Conservation (phyloP, 2,113 vertebrate species). For the Marmota flaviventris region DNA sequence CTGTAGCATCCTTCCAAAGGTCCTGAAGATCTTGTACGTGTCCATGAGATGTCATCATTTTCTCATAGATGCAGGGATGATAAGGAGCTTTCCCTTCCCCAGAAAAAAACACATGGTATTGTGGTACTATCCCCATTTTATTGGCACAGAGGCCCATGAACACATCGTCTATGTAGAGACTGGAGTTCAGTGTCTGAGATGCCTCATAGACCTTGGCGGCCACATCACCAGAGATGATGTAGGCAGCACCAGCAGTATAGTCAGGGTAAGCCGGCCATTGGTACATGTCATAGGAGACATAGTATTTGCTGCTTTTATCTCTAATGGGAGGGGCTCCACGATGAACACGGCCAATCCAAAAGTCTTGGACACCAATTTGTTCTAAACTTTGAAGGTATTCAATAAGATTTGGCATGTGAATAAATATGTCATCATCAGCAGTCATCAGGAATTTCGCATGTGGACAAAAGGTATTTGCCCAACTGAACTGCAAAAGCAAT, state of each 20-base stretch:
- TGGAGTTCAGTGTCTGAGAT: slow-evolving; percentile 92
- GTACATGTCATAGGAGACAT: slow-evolving; percentile 94
- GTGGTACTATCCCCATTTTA: slow-evolving; percentile 92
- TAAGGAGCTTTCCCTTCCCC: slow-evolving; percentile 94
- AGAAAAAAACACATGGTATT: slow-evolving; percentile 93
- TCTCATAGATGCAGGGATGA: slow-evolving; percentile 96
- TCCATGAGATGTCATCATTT: slow-evolving; percentile 97
- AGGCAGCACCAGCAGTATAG: slow-evolving; percentile 95
- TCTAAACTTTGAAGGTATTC: slow-evolving; percentile 90
- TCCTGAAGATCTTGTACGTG: slow-evolving; percentile 90
- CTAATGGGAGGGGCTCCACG: slow-evolving; percentile 93
- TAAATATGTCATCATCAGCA: slow-evolving; percentile 96
- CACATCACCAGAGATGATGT: slow-evolving; percentile 94
- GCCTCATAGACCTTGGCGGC: slow-evolving; percentile 94
- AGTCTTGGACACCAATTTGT: slow-evolving; percentile 86
- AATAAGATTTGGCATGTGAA: slow-evolving; percentile 96
- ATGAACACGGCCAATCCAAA: slow-evolving; percentile 96
- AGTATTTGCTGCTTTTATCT: slow-evolving; percentile 94
- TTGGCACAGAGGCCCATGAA: slow-evolving; percentile 98
- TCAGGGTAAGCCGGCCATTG: slow-evolving; percentile 96
- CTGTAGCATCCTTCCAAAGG: slow-evolving; percentile 92
- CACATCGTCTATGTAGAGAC: slow-evolving; percentile 96
- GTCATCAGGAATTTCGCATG: slow-evolving; percentile 96
- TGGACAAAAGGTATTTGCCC: slow-evolving; percentile 92
- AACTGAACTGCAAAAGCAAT: slow-evolving; percentile 95